Base-by-base conservation (phyloP, 2,113 vertebrate species). In the Amazona vittata region DNA sequence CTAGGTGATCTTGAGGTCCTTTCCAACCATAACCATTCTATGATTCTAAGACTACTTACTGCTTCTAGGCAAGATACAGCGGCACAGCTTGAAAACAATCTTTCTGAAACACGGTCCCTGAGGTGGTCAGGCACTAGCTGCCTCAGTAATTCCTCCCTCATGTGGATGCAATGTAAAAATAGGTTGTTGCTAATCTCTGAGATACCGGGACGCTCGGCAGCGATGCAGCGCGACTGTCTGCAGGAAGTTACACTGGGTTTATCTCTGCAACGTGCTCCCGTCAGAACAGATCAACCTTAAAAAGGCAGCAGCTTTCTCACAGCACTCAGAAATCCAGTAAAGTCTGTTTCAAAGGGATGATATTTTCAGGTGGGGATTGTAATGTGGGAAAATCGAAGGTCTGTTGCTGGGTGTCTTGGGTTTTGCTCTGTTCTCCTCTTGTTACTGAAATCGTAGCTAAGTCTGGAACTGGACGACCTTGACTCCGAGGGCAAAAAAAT, bases 181-280 rank as follows among this genome's bases (percentile, higher is more conserved):
- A 98, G 96, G 94, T 25, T 28, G 41, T 39, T 62, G 81, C 94
- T 98, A 92, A 97, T 97, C 97, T 96, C 94, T 53, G 90, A 94
- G 96, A 97, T 97, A 90, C 69, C 3, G 76, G 73, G 73, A 46
- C 12, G 10, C 62, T 60, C 8, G 55, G 95, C 78, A 91, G 86
- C 12, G 89, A 78, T 88, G 94, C 96, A 60, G 91, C 33, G 2
- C 14, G 21, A 83, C 92, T 57, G 76, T 10, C 53, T 76, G 53
- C 69, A 82, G 91, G 82, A 81, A 69, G 75, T 77, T 47, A 57
- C 53, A 12, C 10, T 28, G 68, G 53, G 39, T 89, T 89, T 96
- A 93, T 93, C 90, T 86, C 24, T 28, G 53, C 14, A 9, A n/a
- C 3, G 1, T 37, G 55, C 47, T 87, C 76, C 41, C 9, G 3